phyloP scores from a whole-genome alignment of 2,888 invertebrate genomes.

The Diplazon laetatorius region DNA sequence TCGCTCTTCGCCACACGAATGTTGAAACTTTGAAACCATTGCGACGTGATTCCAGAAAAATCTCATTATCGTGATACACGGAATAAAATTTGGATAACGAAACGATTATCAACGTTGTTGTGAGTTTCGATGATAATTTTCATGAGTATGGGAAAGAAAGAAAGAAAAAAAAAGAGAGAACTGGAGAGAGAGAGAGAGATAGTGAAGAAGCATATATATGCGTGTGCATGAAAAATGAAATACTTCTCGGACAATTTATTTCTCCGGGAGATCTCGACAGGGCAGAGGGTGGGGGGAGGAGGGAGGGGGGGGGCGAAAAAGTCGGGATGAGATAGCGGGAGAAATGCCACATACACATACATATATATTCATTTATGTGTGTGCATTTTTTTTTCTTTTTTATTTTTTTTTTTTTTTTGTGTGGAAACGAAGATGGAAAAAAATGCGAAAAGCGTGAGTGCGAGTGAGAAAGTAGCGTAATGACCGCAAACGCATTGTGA shows the following conservation, averaged over 20 bases:
- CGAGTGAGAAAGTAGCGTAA: conserved; percentile 62
- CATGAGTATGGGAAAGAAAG: too few species aligned
- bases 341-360: conserved; percentile 46
- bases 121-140: too few species aligned
- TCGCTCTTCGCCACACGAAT: too few species aligned
- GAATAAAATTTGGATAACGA: too few species aligned
- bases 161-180: too few species aligned
- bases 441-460: conserved; percentile 23
- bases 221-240: conserved; percentile 60
- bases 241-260: conserved; percentile 64
- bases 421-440: conserved; percentile 40
- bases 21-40: too few species aligned
- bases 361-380: conserved; percentile 3
- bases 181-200: conserved; percentile 4
- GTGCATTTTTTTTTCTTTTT: too few species aligned
- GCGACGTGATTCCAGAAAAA: too few species aligned
- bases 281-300: neutral
- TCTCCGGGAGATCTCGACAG: conserved; percentile 48
- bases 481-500: conserved; percentile 59
- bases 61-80: too few species aligned
- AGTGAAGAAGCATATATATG: conserved; percentile 26
- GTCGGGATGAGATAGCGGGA: conserved; percentile 55
- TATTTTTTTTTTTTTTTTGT: too few species aligned
- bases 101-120: too few species aligned
- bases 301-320: conserved; percentile 31